These are phyloP conservation scores for Achatina immaculata DNA, from an alignment of 1,140 invertebrate species.

Conservation along the genomic window DNA sequence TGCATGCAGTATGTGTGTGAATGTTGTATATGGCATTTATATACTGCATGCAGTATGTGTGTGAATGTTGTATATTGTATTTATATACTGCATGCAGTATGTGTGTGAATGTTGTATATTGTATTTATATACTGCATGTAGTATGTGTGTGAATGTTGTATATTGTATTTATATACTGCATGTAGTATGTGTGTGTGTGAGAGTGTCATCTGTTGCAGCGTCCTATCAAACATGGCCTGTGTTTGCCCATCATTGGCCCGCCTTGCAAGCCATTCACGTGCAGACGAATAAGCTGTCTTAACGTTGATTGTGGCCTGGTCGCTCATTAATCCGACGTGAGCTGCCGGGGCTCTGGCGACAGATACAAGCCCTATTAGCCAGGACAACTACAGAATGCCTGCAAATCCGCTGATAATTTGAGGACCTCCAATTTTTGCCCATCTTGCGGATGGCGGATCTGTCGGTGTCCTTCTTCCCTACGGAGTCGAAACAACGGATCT, in stretches of 20 bases:
- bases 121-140: too few species aligned
- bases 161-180: too few species aligned
- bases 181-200: too few species aligned
- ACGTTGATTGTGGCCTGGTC: slow-evolving; percentile 8
- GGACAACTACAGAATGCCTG: slow-evolving; percentile 13
- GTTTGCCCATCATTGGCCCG: not conserved
- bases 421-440: slow-evolving; percentile 29
- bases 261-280: not conserved
- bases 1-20: too few species aligned
- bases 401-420: slow-evolving; percentile 37
- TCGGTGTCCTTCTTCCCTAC: slow-evolving; percentile 27
- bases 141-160: too few species aligned
- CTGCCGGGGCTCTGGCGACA: not conserved
- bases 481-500: slow-evolving; percentile 38
- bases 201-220: too few species aligned
- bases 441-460: slow-evolving; percentile 37
- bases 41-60: too few species aligned
- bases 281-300: not conserved
- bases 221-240: too few species aligned
- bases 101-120: too few species aligned
- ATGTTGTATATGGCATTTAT: too few species aligned
- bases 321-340: slow-evolving; percentile 32
- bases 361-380: slow-evolving; percentile 30
- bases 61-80: too few species aligned
- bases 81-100: too few species aligned